Conservation (phyloP, 2,113 vertebrate species). For the Cephalopholis sonnerati region DNA sequence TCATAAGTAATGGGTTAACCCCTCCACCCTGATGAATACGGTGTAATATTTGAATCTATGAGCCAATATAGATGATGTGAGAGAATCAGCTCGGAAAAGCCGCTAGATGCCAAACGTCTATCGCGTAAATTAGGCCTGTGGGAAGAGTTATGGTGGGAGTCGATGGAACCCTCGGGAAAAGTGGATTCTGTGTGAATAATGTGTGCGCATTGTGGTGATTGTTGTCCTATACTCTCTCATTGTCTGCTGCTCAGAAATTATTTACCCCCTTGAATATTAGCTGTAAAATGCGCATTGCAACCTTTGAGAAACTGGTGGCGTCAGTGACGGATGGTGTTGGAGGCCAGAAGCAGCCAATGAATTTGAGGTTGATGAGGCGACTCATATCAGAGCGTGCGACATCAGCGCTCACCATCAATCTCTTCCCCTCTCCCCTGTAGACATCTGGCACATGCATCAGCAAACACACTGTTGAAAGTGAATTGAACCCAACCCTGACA, state of each 20-base stretch:
- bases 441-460: constrained; percentile 80
- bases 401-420: constrained; percentile 84
- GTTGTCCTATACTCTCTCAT: constrained; percentile 57
- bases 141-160: constrained; percentile 62
- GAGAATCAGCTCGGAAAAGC: constrained; percentile 37
- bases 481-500: constrained; percentile 63
- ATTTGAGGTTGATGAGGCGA: constrained; percentile 87
- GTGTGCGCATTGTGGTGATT: constrained; percentile 52
- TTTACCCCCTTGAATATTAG: constrained; percentile 72
- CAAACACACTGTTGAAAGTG: constrained; percentile 71
- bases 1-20: constrained; percentile 49
- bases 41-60: constrained; percentile 57
- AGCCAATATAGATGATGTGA: constrained; percentile 56
- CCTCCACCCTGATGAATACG: constrained; percentile 56
- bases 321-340: constrained; percentile 79
- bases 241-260: constrained; percentile 68
- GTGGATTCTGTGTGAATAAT: constrained; percentile 61
- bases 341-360: constrained; percentile 79
- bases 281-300: constrained; percentile 68
- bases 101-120: constrained; percentile 45
- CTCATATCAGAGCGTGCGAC: constrained; percentile 83
- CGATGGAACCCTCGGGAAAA: constrained; percentile 37
- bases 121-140: constrained; percentile 41
- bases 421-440: constrained; percentile 71
- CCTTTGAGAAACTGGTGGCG: constrained; percentile 69